Percentiles rank a stretch among this genome's conserved stretches.
Evolutionary conservation across 2,113 vertebrate species (phyloP).

Genomic region (Anthoscopus minutus): DNA sequence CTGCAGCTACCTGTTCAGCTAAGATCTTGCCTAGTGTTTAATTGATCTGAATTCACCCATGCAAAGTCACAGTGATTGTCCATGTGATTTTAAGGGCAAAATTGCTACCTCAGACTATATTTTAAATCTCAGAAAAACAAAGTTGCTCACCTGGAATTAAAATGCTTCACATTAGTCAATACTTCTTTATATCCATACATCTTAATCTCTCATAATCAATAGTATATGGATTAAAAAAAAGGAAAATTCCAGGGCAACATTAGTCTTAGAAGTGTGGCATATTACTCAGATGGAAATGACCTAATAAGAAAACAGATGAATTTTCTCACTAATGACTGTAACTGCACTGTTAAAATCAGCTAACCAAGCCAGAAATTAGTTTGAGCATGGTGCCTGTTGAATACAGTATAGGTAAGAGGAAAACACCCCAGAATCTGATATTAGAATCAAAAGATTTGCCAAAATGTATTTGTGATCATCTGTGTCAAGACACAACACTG

Average conservation of each 20-base stretch:
- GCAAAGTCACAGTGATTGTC: background rate
- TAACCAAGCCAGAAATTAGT: background rate
- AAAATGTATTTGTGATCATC: background rate
- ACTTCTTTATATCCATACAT: background rate
- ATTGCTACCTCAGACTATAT: background rate
- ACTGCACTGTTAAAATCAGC: background rate
- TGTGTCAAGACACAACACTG: background rate
- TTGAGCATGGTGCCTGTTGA: background rate
- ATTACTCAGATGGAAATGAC: slow-evolving; percentile 1
- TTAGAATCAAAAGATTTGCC: background rate
- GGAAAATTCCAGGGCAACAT: background rate
- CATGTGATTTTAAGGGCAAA: background rate
- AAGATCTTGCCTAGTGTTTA: background rate
- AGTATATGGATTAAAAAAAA: background rate
- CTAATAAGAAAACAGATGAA: slow-evolving; percentile 15
- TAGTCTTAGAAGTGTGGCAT: background rate
- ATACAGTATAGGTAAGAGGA: background rate
- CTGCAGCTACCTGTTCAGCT: background rate
- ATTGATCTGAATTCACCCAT: background rate
- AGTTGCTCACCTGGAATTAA: background rate
- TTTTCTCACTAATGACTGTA: background rate
- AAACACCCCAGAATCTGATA: background rate
- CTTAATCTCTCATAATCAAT: background rate
- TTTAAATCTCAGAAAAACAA: background rate
- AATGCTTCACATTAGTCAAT: background rate